These are phyloP conservation scores for Cheilinus undulatus DNA, from an alignment of 2,113 vertebrate species.

Conservation along the genomic window DNA sequence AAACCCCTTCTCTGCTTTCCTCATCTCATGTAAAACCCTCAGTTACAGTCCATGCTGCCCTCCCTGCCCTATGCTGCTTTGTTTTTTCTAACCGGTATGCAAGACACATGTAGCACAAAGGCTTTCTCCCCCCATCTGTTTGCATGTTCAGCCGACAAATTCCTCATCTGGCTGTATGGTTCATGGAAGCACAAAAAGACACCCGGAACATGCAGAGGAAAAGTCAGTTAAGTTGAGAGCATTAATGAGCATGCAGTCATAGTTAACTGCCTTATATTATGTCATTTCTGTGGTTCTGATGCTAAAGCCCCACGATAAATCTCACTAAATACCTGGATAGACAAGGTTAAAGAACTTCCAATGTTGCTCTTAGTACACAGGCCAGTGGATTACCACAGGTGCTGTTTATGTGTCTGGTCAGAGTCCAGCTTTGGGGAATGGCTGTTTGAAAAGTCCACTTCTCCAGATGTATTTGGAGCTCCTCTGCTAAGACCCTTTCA, in stretches of 20 bases:
- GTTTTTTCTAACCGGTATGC: constrained; percentile 46
- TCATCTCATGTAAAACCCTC: constrained; percentile 63
- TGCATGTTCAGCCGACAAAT: constrained; percentile 41
- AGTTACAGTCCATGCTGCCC: constrained; percentile 42
- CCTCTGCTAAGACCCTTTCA: constrained; percentile 38
- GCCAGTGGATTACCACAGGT: constrained; percentile 43
- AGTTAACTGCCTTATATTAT: constrained; percentile 3
- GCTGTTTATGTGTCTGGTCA: constrained; percentile 46
- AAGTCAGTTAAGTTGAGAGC: constrained; percentile 7
- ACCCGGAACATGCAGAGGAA: neutral
- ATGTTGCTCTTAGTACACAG: constrained; percentile 20
- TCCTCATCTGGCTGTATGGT: constrained; percentile 47
- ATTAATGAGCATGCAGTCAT: constrained; percentile 40
- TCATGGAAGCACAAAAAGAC: constrained; percentile 19
- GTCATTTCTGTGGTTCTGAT: constrained; percentile 12
- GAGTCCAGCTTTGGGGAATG: constrained; percentile 27
- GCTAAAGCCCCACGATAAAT: constrained; percentile 10
- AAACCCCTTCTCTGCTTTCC: constrained; percentile 57
- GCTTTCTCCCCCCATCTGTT: constrained; percentile 27
- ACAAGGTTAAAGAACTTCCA: constrained; percentile 27
- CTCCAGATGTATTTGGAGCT: constrained; percentile 60
- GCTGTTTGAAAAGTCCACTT: constrained; percentile 35
- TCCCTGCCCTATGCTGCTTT: constrained; percentile 28
- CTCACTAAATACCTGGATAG: neutral
- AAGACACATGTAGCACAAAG: constrained; percentile 49